Conservation (phyloP, 2,113 vertebrate genomes). For the Illadopsis cleaveri region DNA sequence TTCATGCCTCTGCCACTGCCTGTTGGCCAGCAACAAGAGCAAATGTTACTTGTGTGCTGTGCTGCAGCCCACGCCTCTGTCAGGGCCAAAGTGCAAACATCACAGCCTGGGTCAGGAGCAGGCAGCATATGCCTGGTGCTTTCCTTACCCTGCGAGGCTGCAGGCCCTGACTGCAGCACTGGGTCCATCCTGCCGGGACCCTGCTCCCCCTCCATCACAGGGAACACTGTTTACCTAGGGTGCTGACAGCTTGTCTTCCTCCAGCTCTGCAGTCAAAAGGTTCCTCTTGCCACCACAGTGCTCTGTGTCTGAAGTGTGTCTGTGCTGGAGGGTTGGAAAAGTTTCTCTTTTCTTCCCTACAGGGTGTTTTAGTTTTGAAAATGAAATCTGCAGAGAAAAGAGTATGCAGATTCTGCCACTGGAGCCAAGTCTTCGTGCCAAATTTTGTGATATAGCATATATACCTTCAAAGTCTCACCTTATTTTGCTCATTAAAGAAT, state of each 20-base stretch:
- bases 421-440: background rate
- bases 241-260: too few relatives aligned
- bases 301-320: background rate
- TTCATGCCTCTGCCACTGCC: background rate
- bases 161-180: rapidly evolving
- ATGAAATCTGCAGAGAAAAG: background rate
- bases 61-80: background rate
- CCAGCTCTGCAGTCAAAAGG: background rate
- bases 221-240: rapidly evolving
- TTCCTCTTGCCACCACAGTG: rapidly evolving
- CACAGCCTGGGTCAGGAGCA: background rate
- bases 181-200: rapidly evolving
- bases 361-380: background rate
- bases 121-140: background rate
- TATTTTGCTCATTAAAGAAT: conserved; percentile 5
- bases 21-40: background rate
- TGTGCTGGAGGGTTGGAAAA: rapidly evolving
- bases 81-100: background rate
- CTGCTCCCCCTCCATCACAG: rapidly evolving
- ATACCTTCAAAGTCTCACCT: background rate
- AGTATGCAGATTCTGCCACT: background rate
- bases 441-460: background rate
- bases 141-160: rapidly evolving
- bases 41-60: background rate
- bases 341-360: rapidly evolving